A percentile compares a stretch with the other conserved stretches of the same genome.
Conservation (phyloP, 2,888 invertebrate species). For the Crepidodera aurea region DNA sequence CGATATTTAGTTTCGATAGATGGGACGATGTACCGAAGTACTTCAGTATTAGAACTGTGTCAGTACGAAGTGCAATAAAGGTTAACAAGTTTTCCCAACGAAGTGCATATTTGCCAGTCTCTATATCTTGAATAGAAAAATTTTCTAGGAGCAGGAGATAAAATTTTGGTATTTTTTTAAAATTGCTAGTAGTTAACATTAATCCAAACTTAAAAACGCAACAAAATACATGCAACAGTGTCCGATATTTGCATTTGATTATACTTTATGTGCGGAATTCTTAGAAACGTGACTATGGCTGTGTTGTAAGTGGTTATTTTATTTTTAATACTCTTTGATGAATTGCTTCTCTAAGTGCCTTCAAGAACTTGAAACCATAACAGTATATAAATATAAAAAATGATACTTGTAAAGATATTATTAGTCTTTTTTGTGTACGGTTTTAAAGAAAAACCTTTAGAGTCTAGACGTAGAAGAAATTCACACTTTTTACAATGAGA, state of each 20-base stretch:
- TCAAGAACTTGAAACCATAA: slow-evolving; percentile 6
- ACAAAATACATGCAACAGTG: background rate
- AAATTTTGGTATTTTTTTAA: too few species aligned
- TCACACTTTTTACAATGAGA: background rate
- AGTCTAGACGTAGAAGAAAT: background rate
- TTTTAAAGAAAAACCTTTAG: background rate
- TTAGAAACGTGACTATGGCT: slow-evolving; percentile 8
- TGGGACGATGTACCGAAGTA: too few species aligned
- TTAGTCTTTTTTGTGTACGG: background rate
- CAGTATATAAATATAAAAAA: slow-evolving; percentile 1
- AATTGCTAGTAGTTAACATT: too few species aligned
- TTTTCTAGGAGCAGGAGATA: too few species aligned
- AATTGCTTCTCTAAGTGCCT: slow-evolving; percentile 3
- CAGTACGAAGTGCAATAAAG: too few species aligned
- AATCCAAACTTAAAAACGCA: too few species aligned
- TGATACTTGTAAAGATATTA: slow-evolving; percentile 1
- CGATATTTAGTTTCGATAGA: too few species aligned
- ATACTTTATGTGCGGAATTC: slow-evolving; percentile 1
- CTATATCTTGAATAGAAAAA: too few species aligned
- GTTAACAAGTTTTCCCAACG: too few species aligned
- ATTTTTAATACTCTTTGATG: slow-evolving; percentile 7
- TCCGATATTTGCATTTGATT: background rate
- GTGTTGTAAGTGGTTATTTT: background rate
- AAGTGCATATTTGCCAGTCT: too few species aligned
- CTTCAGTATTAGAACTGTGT: too few species aligned